Conservation (phyloP, 2,113 vertebrate genomes). For the Piaya cayana region DNA sequence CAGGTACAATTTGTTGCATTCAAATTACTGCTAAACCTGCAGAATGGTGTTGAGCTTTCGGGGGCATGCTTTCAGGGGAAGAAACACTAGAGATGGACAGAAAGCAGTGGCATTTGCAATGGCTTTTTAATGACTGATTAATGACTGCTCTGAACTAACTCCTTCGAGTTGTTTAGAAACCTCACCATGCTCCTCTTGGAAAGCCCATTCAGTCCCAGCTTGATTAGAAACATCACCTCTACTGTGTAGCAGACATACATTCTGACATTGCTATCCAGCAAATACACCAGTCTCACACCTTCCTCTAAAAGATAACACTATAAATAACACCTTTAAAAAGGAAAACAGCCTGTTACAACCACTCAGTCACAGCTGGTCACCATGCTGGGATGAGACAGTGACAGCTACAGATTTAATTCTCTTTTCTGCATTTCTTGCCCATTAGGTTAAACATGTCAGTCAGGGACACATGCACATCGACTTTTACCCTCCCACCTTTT, state of each 20-base stretch:
- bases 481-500: background rate
- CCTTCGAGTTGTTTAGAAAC: slow-evolving; percentile 17
- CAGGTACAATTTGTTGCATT: slow-evolving; percentile 61
- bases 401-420: background rate
- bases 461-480: background rate
- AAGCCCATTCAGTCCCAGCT: background rate
- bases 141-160: slow-evolving; percentile 2
- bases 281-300: background rate
- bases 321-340: background rate
- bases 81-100: slow-evolving; percentile 17
- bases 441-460: background rate
- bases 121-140: slow-evolving; percentile 52
- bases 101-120: background rate
- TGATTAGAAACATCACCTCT: slow-evolving; percentile 14
- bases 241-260: accelerated
- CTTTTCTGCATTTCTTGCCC: background rate
- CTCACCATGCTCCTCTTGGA: background rate
- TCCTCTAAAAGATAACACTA: too few relatives aligned
- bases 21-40: slow-evolving; percentile 47
- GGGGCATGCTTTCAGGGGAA: background rate
- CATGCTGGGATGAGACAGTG: background rate
- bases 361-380: slow-evolving; percentile 1
- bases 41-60: background rate
- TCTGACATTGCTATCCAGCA: background rate
- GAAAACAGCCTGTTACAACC: background rate